phyloP scores from a whole-genome alignment of 2,888 invertebrate genomes.

The Gasteruption jaculator region DNA sequence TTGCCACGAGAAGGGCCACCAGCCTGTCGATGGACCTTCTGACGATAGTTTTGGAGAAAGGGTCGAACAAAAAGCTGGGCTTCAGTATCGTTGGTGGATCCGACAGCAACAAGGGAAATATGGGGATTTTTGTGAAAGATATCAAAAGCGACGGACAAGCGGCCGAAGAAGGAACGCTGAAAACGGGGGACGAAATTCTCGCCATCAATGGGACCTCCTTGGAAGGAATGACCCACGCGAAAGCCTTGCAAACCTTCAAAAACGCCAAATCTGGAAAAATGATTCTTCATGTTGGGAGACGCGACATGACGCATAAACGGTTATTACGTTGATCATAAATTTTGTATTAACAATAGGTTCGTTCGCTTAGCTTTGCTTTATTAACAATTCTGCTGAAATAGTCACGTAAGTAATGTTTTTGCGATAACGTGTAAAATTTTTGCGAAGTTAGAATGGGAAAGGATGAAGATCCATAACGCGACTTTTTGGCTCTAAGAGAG shows the following conservation, averaged over 20 bases:
- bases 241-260: conserved; percentile 60
- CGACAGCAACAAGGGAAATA: conserved; percentile 59
- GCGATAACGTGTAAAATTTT: too few species aligned
- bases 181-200: conserved; percentile 61
- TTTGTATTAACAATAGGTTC: conserved; percentile 29
- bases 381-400: conserved; percentile 25
- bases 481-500: too few species aligned
- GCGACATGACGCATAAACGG: conserved; percentile 48
- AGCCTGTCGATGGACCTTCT: conserved; percentile 40
- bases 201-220: conserved; percentile 58
- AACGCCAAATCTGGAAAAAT: conserved; percentile 59
- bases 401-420: too few species aligned
- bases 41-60: conserved; percentile 56
- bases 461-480: too few species aligned
- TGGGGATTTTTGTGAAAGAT: conserved; percentile 63
- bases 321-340: conserved; percentile 27
- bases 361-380: conserved; percentile 33
- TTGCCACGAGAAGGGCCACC: conserved; percentile 30
- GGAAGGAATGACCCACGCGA: conserved; percentile 58
- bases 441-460: too few species aligned
- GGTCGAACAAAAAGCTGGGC: conserved; percentile 59
- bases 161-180: conserved; percentile 58
- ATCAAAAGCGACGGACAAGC: conserved; percentile 61
- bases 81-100: conserved; percentile 65
- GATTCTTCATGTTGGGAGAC: conserved; percentile 54